These are phyloP conservation scores for Oncorhynchus masou DNA, from an alignment of 2,113 vertebrate species.

Conservation along the genomic window DNA sequence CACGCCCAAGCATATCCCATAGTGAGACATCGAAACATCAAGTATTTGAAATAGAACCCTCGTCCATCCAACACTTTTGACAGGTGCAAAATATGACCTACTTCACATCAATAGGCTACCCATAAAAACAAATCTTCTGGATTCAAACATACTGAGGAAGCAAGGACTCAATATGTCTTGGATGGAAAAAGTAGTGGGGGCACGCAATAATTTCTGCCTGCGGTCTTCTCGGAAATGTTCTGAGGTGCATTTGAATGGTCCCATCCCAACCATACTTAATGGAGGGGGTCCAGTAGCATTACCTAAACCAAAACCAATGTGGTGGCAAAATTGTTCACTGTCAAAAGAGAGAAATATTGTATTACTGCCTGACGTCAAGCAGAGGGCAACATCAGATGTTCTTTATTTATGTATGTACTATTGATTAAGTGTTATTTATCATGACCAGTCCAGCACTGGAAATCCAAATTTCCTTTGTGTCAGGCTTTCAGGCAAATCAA, in stretches of 20 bases:
- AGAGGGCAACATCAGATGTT: background rate
- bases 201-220: constrained; percentile 57
- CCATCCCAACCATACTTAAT: constrained; percentile 46
- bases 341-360: constrained; percentile 26
- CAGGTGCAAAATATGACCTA: constrained; percentile 31
- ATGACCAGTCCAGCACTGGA: too few relatives aligned
- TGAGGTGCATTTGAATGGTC: constrained; percentile 42
- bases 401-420: background rate
- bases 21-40: too few relatives aligned
- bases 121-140: constrained; percentile 36
- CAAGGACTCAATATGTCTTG: constrained; percentile 29
- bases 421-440: background rate
- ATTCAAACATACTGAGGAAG: constrained; percentile 39
- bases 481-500: background rate
- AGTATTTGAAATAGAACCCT: constrained; percentile 13
- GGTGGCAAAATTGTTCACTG: constrained; percentile 38
- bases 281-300: constrained; percentile 51
- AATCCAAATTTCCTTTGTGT: too few relatives aligned
- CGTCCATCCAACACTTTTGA: constrained; percentile 43
- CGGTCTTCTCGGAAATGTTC: constrained; percentile 51
- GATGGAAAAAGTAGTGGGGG: constrained; percentile 26
- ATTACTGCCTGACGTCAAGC: background rate
- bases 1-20: too few relatives aligned
- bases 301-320: constrained; percentile 53
- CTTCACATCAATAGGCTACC: constrained; percentile 24